phyloP scores from a whole-genome alignment of 2,888 invertebrate genomes.

The Timema podura region DNA sequence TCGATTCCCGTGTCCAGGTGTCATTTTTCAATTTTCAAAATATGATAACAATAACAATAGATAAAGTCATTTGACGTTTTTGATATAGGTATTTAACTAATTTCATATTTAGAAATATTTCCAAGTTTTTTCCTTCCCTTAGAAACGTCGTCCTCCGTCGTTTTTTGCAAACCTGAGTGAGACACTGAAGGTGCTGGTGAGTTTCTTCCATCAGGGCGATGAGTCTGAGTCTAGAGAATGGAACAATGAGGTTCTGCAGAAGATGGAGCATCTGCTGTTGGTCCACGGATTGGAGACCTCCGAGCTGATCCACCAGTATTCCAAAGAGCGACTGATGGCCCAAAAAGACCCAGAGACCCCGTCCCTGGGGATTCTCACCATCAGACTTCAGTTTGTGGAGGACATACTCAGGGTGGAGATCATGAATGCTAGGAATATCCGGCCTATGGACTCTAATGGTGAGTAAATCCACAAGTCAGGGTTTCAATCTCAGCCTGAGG shows the following conservation, averaged over 20 bases:
- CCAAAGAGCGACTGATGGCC: constrained; percentile 56
- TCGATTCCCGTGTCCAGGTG: too few relatives aligned
- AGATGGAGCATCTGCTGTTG: constrained; percentile 60
- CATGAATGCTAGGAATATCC: constrained; percentile 83
- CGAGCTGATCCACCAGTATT: constrained; percentile 82
- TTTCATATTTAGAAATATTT: too few relatives aligned
- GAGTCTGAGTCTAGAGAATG: constrained; percentile 32
- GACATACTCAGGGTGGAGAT: constrained; percentile 75
- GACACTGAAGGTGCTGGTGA: constrained; percentile 78
- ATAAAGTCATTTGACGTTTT: too few relatives aligned
- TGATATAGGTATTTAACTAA: too few relatives aligned
- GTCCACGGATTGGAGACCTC: constrained; percentile 86
- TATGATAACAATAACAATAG: too few relatives aligned
- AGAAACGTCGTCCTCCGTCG: constrained; percentile 85
- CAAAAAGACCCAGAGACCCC: constrained; percentile 61
- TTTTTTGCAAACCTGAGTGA: constrained; percentile 88
- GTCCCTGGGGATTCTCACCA: constrained; percentile 72
- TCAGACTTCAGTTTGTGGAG: constrained; percentile 67
- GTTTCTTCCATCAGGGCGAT: constrained; percentile 77
- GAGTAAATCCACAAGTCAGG: constrained; percentile 34
- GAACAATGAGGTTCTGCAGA: constrained; percentile 43
- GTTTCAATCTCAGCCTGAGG: neutral
- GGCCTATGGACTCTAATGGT: constrained; percentile 87
- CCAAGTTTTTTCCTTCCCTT: constrained; percentile 28
- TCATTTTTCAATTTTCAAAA: too few relatives aligned